Evolutionary conservation across 2,797 vertebrate species (phyloP).

Genomic region (Podargus strigoides): DNA sequence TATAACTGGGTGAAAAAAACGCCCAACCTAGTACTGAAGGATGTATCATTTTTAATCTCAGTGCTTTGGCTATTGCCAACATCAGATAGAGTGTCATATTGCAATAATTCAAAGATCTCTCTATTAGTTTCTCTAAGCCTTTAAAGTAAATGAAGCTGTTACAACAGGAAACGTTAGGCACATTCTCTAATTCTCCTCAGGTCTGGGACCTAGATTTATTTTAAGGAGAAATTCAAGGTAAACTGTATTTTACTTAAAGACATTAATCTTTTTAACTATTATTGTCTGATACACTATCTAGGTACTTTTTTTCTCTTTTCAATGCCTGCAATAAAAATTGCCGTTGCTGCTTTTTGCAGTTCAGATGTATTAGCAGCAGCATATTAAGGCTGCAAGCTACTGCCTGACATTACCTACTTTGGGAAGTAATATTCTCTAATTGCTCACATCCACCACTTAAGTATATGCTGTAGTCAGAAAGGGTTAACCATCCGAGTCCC

Average conservation of each 20-base stretch:
- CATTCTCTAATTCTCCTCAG: slow-evolving; percentile 63
- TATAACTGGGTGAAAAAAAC: slow-evolving; percentile 54
- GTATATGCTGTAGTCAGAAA: background rate
- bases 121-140: slow-evolving; percentile 76
- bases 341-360: background rate
- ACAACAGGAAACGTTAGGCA: slow-evolving; percentile 54
- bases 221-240: slow-evolving; percentile 69
- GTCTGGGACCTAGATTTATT: slow-evolving; percentile 68
- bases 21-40: slow-evolving; percentile 52
- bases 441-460: background rate
- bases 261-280: slow-evolving; percentile 64
- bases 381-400: background rate
- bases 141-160: slow-evolving; percentile 76
- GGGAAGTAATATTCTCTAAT: slow-evolving; percentile 33
- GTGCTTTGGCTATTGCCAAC: slow-evolving; percentile 72
- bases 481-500: slow-evolving; percentile 41
- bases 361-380: background rate
- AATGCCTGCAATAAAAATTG: background rate
- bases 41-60: slow-evolving; percentile 80
- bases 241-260: slow-evolving; percentile 67
- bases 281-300: background rate
- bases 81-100: slow-evolving; percentile 72
- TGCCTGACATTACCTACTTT: slow-evolving; percentile 29
- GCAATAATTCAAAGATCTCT: slow-evolving; percentile 80
- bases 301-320: background rate